These are phyloP conservation scores for Lepus oiostolus DNA, from an alignment of 2,797 vertebrate genomes.

Conservation along the genomic window DNA sequence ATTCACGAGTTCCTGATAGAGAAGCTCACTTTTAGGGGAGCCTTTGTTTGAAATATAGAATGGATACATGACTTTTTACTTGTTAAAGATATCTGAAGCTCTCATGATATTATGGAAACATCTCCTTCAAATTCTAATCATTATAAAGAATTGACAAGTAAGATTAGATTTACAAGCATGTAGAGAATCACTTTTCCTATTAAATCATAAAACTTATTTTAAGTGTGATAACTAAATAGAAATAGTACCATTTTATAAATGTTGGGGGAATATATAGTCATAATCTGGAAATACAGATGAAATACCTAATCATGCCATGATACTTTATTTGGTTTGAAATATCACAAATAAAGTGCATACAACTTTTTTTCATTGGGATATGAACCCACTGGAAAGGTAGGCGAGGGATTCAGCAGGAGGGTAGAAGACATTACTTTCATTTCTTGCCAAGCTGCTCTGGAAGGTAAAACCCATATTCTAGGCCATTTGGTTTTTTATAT, in stretches of 20 bases:
- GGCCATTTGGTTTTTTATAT: not conserved
- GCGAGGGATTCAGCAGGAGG: not conserved
- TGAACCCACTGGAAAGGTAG: not conserved
- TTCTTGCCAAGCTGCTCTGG: not conserved
- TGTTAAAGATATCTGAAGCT: not conserved
- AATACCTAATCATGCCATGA: not conserved
- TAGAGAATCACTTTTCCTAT: not conserved
- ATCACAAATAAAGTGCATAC: not conserved
- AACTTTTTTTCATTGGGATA: not conserved
- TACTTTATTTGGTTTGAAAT: not conserved
- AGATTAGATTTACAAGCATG: not conserved
- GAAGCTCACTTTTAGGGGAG: not conserved
- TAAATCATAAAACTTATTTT: not conserved
- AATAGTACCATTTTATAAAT: not conserved
- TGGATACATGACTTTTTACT: not conserved
- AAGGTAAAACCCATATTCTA: not conserved
- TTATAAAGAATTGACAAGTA: not conserved
- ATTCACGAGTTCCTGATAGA: not conserved
- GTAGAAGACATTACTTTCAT: no score
- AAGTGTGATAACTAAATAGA: not conserved
- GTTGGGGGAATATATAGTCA: not conserved
- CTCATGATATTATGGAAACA: not conserved
- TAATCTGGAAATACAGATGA: not conserved
- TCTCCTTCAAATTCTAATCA: slow-evolving; percentile 29
- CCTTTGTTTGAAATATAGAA: slow-evolving; percentile 14